phyloP scores from a whole-genome alignment of 2,888 invertebrate species.

The Orthosia gracilis region DNA sequence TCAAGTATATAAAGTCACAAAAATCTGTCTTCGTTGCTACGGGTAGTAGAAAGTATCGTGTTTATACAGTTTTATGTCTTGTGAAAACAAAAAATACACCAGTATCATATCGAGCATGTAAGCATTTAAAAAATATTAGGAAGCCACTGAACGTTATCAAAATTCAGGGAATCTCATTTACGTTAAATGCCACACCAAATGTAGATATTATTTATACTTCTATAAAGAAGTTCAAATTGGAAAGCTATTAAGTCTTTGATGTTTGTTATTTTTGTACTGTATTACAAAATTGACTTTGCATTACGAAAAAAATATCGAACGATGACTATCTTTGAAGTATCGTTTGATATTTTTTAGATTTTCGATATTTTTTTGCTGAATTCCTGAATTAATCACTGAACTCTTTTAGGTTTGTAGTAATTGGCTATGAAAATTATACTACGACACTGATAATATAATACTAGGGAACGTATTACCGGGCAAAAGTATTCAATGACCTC shows the following conservation, averaged over 20 bases:
- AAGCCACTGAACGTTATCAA: slow-evolving; percentile 10
- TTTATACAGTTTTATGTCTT: not conserved
- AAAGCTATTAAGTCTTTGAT: slow-evolving; percentile 26
- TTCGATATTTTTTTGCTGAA: too few species aligned
- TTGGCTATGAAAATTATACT: too few species aligned
- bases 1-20: not conserved
- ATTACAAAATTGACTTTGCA: slow-evolving; percentile 16
- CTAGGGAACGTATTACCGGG: too few species aligned
- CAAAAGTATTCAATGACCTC: too few species aligned
- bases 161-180: slow-evolving; percentile 9
- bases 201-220: not conserved
- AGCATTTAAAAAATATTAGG: slow-evolving; percentile 3
- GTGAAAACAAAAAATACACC: not conserved
- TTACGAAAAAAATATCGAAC: not conserved
- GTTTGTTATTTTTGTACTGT: slow-evolving; percentile 9
- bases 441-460: too few species aligned
- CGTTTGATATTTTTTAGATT: too few species aligned
- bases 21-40: not conserved
- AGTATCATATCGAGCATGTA: not conserved
- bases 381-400: not conserved
- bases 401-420: too few species aligned
- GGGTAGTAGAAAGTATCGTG: not conserved
- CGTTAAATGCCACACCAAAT: slow-evolving; percentile 4
- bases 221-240: slow-evolving; percentile 9
- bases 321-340: too few species aligned